Evolutionary conservation across 2,113 vertebrate genomes (phyloP), one percentile per base, ranked within the genome.

Genomic region (Apteryx owenii): DNA sequence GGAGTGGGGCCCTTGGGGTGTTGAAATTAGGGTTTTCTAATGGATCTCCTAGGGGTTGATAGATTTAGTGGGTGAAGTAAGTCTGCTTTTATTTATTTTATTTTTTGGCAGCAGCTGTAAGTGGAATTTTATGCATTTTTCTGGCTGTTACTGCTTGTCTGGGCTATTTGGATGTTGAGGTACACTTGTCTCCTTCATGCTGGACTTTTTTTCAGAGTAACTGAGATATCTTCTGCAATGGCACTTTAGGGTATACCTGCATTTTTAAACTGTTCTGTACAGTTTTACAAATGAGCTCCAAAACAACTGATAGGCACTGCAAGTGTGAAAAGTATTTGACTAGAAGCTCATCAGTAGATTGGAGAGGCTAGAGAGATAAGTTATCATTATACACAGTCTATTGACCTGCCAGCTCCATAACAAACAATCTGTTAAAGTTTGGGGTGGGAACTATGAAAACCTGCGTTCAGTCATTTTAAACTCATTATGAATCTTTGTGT

Each of bases 91-190:
- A 93, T 94, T 97, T 95, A 81, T 93, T 96, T 94, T 85, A 82
- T 81, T 83, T 80, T 89, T 82, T 97, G 97, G 97, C 97, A 96
- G 93, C 94, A 65, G 89, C 79, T 94, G 56, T 71, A 88, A 88
- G 94, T 94, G 89, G 87, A 97, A 95, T 96, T 91, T 96, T 85
- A 89, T 94, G 84, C 91, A 97, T 95, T 96, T 96, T 95, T 96
- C 94, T 96, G 84, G 78, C 72, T 95, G 96, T 97, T 93, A 18
- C 87, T 97, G 79, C 94, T 95, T 97, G 93, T 94, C 94, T 94
- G 85, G 93, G 46, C 56, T 91, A 61, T 96, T 97, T 88, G 81
- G 93, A 70, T 83, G 64, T 82, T 78, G 87, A 94, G 72, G 58
- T 95, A 75, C 91, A 78, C 87, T 97, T 94, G 89, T 51, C 91